These are phyloP conservation scores for Sebastes dallii DNA, from an alignment of 2,797 vertebrate species.

Conservation along the genomic window DNA sequence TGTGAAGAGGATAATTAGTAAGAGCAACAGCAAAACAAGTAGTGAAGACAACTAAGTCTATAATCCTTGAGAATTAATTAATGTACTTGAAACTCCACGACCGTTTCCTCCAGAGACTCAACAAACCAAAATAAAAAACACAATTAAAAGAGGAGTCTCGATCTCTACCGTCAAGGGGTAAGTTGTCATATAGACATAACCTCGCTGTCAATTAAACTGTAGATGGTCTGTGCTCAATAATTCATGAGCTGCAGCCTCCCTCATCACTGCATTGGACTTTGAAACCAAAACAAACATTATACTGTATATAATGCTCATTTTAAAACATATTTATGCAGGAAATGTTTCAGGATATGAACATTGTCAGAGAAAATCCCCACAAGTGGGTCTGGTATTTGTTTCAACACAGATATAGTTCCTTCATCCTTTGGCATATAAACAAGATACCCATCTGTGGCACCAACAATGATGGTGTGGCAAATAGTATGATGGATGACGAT, in stretches of 20 bases:
- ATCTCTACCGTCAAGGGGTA: background rate
- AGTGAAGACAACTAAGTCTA: background rate
- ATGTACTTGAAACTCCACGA: background rate
- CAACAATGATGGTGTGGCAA: background rate
- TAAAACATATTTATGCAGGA: background rate
- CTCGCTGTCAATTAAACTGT: background rate
- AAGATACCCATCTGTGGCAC: background rate
- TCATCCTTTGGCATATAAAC: background rate
- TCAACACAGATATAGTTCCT: background rate
- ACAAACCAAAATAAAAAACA: constrained; percentile 7
- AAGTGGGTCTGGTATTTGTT: too few relatives aligned
- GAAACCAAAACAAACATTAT: background rate
- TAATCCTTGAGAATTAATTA: constrained; percentile 36
- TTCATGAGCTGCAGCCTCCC: constrained; percentile 7
- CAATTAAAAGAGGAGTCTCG: background rate
- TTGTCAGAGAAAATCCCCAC: too few relatives aligned
- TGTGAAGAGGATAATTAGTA: constrained; percentile 26
- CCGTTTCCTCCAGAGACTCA: constrained; percentile 1
- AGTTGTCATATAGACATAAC: background rate
- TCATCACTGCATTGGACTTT: background rate
- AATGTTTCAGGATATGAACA: too few relatives aligned
- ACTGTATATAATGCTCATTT: background rate
- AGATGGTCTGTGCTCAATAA: background rate
- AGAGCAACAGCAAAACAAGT: constrained; percentile 1
- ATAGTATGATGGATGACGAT: too few relatives aligned